A percentile compares a stretch with the other conserved stretches of the same genome.
These are phyloP conservation scores for Drosophila prolongata DNA, from an alignment of 2,888 invertebrate genomes.

Conservation along the genomic window DNA sequence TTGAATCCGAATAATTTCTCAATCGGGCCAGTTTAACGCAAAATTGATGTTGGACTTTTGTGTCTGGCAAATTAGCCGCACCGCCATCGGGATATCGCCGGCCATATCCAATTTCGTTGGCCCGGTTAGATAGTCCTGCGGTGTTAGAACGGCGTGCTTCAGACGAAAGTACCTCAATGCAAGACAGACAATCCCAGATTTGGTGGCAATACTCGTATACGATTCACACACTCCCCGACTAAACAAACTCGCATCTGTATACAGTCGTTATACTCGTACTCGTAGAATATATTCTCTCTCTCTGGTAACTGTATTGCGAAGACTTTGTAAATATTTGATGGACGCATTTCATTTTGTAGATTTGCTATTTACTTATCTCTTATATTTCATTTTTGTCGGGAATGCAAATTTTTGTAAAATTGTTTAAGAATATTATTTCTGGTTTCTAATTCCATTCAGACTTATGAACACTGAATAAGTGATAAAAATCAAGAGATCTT, in stretches of 20 bases:
- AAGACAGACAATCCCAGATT: constrained; percentile 71
- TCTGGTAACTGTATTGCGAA: constrained; percentile 34
- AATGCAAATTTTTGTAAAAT: constrained; percentile 9
- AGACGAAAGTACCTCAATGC: constrained; percentile 84
- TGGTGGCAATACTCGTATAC: constrained; percentile 52
- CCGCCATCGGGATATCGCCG: constrained; percentile 48
- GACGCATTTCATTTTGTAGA: constrained; percentile 44
- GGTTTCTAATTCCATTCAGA: too few species aligned
- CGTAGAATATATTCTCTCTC: constrained; percentile 30
- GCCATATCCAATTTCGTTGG: constrained; percentile 25
- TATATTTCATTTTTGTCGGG: constrained; percentile 11
- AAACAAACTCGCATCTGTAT: constrained; percentile 38
- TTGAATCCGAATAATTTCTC: constrained; percentile 13
- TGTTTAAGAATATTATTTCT: too few species aligned
- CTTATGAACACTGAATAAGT: too few species aligned
- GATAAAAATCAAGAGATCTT: too few species aligned
- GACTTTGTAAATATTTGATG: constrained; percentile 59
- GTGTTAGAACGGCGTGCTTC: constrained; percentile 78
- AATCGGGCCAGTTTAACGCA: constrained; percentile 78
- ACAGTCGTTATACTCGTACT: constrained; percentile 41
- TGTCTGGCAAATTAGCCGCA: constrained; percentile 77
- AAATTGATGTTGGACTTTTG: constrained; percentile 85
- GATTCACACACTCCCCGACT: constrained; percentile 28
- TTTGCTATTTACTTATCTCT: constrained; percentile 19
- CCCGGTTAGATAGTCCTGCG: constrained; percentile 42